These are phyloP conservation scores for Meloe dianella DNA, from an alignment of 2,888 invertebrate genomes.

Conservation along the genomic window DNA sequence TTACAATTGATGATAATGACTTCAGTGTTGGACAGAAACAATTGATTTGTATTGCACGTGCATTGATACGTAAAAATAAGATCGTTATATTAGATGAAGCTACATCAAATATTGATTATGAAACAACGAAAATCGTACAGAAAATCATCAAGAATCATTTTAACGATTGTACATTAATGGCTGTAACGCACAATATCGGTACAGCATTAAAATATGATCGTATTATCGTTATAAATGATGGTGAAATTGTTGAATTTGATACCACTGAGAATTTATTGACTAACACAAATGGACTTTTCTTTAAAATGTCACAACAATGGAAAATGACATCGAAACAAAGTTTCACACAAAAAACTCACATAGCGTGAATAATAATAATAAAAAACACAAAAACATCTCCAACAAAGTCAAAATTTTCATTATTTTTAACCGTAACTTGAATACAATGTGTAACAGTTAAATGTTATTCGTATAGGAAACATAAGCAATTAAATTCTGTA, in stretches of 20 bases:
- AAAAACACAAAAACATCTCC: too few species aligned
- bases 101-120: conserved; percentile 80
- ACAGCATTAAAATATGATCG: conserved; percentile 86
- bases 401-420: too few species aligned
- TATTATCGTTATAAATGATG: conserved; percentile 80
- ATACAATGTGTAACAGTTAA: background rate
- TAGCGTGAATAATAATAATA: background rate
- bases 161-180: conserved; percentile 76
- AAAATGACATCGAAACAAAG: background rate
- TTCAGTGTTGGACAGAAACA: conserved; percentile 64
- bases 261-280: conserved; percentile 64
- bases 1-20: conserved; percentile 67
- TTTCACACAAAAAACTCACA: background rate
- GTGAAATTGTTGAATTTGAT: conserved; percentile 76
- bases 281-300: conserved; percentile 32
- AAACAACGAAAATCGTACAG: conserved; percentile 78
- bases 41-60: conserved; percentile 71
- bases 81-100: conserved; percentile 68
- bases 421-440: too few species aligned
- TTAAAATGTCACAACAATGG: conserved; percentile 58
- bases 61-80: conserved; percentile 58
- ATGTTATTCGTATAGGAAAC: background rate
- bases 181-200: conserved; percentile 81
- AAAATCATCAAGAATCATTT: conserved; percentile 76
- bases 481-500: conserved; percentile 9